Evolutionary conservation across 2,113 vertebrate species (phyloP).

Genomic region (Hippocampus guttulatus): DNA sequence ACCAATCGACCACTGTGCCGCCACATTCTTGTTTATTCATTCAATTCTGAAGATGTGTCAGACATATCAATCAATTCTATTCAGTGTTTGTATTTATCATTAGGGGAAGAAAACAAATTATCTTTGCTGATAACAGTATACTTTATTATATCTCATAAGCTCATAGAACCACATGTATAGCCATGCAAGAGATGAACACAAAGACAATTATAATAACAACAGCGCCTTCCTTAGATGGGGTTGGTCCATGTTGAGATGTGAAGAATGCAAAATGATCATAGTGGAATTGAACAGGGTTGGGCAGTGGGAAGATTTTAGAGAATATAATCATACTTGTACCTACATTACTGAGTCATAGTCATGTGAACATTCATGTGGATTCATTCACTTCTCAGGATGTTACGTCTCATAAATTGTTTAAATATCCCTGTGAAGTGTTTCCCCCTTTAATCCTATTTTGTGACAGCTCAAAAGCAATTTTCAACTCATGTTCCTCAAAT

Average conservation of each 20-base stretch:
- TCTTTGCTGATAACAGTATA: slow-evolving; percentile 6
- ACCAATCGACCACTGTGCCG: too few relatives aligned
- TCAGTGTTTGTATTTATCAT: background rate
- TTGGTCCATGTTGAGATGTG: background rate
- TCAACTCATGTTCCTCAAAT: background rate
- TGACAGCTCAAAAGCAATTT: background rate
- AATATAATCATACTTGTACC: too few relatives aligned
- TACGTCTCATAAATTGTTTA: background rate
- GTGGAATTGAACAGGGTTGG: too few relatives aligned
- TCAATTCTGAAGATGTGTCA: too few relatives aligned
- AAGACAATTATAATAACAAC: background rate
- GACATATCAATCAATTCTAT: background rate
- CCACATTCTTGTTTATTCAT: too few relatives aligned
- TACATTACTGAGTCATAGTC: background rate
- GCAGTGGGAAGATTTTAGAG: too few relatives aligned
- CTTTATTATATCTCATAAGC: slow-evolving; percentile 35
- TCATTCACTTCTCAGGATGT: background rate
- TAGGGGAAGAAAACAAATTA: background rate
- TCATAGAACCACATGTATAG: slow-evolving; percentile 6
- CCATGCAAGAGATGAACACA: slow-evolving; percentile 1
- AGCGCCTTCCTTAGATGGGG: background rate
- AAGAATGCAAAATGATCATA: background rate
- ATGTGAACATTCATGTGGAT: background rate
- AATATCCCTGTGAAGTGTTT: background rate
- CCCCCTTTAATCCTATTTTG: background rate